Percentiles rank a stretch among this genome's conserved stretches.
Evolutionary conservation across 1,140 invertebrate genomes (phyloP).

Genomic region (Drosophila yakuba): DNA sequence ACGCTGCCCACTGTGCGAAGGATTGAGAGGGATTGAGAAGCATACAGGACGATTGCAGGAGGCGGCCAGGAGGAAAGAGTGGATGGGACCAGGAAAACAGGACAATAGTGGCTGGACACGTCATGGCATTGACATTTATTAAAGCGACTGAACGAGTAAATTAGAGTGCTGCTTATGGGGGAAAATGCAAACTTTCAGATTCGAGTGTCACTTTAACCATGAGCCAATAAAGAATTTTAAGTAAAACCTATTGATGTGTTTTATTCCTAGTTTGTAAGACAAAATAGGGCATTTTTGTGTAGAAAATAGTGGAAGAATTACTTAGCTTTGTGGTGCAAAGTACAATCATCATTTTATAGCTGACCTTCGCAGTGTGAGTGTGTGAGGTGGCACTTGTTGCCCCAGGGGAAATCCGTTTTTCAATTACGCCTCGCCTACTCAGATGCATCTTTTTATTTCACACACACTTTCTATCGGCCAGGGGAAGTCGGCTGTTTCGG

Average conservation of each 20-base stretch:
- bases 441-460: conserved; percentile 31
- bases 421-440: conserved; percentile 34
- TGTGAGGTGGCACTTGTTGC: conserved; percentile 18
- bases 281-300: too few species aligned
- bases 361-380: neutral
- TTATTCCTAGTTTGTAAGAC: neutral
- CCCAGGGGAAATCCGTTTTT: conserved; percentile 27
- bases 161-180: conserved; percentile 20
- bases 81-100: neutral
- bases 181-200: too few species aligned
- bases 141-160: conserved; percentile 55
- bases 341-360: too few species aligned
- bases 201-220: too few species aligned
- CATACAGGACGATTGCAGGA: neutral
- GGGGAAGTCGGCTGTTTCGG: conserved; percentile 39
- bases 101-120: conserved; percentile 25
- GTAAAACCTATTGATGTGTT: too few species aligned
- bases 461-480: conserved; percentile 22
- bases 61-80: too few species aligned
- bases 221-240: too few species aligned
- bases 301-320: too few species aligned
- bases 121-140: conserved; percentile 71
- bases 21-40: conserved; percentile 1
- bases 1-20: conserved; percentile 13
- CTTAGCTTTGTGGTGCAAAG: too few species aligned